phyloP scores from a whole-genome alignment of 2,797 vertebrate species.

The Cuniculus paca region DNA sequence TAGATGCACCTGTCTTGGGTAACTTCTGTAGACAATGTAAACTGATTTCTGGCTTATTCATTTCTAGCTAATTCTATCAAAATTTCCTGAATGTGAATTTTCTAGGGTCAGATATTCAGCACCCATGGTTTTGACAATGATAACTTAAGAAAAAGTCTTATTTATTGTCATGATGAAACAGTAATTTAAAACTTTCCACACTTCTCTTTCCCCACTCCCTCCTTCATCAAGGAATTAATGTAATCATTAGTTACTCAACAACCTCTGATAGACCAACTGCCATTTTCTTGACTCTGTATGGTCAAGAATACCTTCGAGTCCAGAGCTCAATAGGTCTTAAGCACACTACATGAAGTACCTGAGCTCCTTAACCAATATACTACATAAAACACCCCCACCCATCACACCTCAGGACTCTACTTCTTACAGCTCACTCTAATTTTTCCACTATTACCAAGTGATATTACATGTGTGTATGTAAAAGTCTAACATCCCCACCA shows the following conservation, averaged over 20 bases:
- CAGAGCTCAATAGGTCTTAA: background rate
- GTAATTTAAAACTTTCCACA: background rate
- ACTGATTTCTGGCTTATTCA: background rate
- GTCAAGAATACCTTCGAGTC: background rate
- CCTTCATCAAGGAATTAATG: background rate
- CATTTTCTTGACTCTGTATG: background rate
- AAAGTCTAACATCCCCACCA: background rate
- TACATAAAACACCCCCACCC: background rate
- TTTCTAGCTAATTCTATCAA: background rate
- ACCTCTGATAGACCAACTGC: background rate
- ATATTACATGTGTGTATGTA: background rate
- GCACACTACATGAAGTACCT: background rate
- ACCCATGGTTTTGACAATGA: background rate
- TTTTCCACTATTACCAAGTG: background rate
- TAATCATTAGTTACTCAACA: slow-evolving; percentile 22
- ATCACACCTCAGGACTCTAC: background rate
- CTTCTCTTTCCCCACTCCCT: background rate
- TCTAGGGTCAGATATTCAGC: background rate
- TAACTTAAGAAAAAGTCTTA: background rate
- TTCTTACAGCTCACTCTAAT: background rate
- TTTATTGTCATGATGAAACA: background rate
- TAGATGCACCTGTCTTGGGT: background rate
- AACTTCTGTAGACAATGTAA: background rate
- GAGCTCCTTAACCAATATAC: background rate
- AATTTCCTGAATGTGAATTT: background rate